Percentiles rank a stretch among this genome's conserved stretches.
Evolutionary conservation across 2,888 invertebrate species (phyloP).

Genomic region (Germaria angustata): DNA sequence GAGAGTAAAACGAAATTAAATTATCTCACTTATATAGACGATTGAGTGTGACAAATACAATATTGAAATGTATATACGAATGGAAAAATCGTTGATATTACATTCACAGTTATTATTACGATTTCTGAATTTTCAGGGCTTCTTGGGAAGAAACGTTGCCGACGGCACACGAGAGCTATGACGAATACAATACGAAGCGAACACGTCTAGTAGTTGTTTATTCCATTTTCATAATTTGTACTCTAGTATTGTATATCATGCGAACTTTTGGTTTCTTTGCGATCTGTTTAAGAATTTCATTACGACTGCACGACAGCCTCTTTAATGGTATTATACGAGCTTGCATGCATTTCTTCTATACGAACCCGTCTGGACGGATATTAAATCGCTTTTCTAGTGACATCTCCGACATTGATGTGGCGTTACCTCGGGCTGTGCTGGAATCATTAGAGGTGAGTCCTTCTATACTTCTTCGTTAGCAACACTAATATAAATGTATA

Average conservation of each 20-base stretch:
- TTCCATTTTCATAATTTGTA: constrained; percentile 72
- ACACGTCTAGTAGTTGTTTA: constrained; percentile 74
- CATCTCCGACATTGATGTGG: constrained; percentile 84
- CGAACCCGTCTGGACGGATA: constrained; percentile 84
- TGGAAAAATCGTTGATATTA: no score
- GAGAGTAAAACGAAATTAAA: no score
- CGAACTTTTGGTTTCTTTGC: constrained; percentile 84
- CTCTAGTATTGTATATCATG: constrained; percentile 82
- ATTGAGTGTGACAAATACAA: no score
- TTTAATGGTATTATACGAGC: constrained; percentile 87
- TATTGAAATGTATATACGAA: no score
- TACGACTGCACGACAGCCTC: constrained; percentile 87
- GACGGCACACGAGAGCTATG: constrained; percentile 65
- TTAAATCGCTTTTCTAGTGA: constrained; percentile 89
- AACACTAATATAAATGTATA: background rate
- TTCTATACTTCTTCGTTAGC: background rate
- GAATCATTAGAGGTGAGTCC: constrained; percentile 82
- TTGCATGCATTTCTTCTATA: constrained; percentile 88
- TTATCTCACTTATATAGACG: no score
- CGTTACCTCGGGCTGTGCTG: constrained; percentile 83
- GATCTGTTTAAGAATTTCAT: constrained; percentile 87
- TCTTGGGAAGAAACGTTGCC: constrained; percentile 78
- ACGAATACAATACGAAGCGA: constrained; percentile 70
- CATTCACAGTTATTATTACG: background rate
- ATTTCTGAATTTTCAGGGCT: constrained; percentile 72